Evolutionary conservation across 2,113 vertebrate species (phyloP), one percentile per base, ranked within the genome.

Genomic region (Gracilinanus agilis): DNA sequence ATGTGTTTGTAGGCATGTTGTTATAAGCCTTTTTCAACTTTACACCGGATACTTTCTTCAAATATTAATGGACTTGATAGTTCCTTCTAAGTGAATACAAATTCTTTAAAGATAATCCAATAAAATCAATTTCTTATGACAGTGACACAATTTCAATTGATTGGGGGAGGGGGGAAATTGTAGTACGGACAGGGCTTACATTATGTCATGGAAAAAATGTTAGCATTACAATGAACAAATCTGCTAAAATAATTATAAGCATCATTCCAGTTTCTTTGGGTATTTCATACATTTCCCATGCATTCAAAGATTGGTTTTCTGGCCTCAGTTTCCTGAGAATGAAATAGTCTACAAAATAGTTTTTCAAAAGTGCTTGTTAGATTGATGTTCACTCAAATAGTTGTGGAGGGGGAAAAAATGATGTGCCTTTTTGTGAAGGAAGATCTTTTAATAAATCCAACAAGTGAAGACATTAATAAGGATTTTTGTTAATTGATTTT

Each of bases 251-350:
- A 92, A 95, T n/a, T 90, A 93, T 49, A 94, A 97, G 91, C 90
- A 88, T 95, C 97, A 97, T 91, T 96, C 95, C 88, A 93, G 53
- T 92, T 95, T 97, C 96, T 95, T 94, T 95, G 93, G 90, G 94
- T 97, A 95, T 94, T 97, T 97, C 91, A 96, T 94, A 94, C 44
- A 67, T 94, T 61, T 97, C 93, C 49, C 90, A 92, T 94, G 93
- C 90, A 89, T 95, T 95, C 95, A 94, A 93, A 95, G 55, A 75
- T 27, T 92, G 95, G 91, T 67, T 95, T 95, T 91, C 92, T 97
- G 94, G 94, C 44, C 67, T 93, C 92, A 91, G 96, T 92, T 44
- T 95, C 97, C 95, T 88, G 55, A 58, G 67, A 54, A 44, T 44
- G 90, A 90, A 53, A 0, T 92, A 92, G 92, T 97, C 89, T 95